Base-by-base conservation (phyloP, 2,888 invertebrate species). In the Eubasilissa splendida region DNA sequence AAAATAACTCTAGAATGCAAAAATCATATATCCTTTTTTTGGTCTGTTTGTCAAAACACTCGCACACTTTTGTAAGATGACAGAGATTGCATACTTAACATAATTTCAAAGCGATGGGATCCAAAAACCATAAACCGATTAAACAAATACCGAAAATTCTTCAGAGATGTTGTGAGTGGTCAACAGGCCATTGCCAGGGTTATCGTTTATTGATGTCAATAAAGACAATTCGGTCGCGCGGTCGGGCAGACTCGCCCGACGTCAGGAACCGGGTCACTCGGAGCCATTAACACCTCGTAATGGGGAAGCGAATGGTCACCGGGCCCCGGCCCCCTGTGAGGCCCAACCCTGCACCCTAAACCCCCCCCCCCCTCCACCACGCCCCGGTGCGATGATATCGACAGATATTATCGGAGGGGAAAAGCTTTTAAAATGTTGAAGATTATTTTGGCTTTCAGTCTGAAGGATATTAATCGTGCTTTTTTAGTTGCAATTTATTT, bases 201-300 rank as follows among this genome's bases (percentile, higher is more conserved):
- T 70, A 77, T 71, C 71, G 53, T 71, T 77, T 77, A 71, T 59
- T 70, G 70, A 77, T 77, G 77, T 70, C 56, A 70, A 58, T 70
- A 58, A 59, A 63, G 77, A 58, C 63, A 59, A 68, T 11, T 54
- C 14, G 42, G 42, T 52, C 14, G 52, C 22, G 50, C 14, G 8
- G 53, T 22, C 70, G 14, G 54, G 70, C 70, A 22, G 70, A 14
- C 22, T 53, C 70, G 52, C 31, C 58, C 56, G 31, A 33, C 0
- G 31, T 53, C 56, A 59, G 52, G 50, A 31, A 42, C 42, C 33
- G 73, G 78, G 78, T 63, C 73, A 58, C 59, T 14, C 12, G 60
- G 73, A 11, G 11, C 74, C 75, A 79, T 79, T 79, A 79, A 79
- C 79, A 79, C 79, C 66, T 75, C 79, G 66, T 75, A 68, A 74